Evolutionary conservation across 2,888 invertebrate species (phyloP).

Genomic region (Aphodius granarius): DNA sequence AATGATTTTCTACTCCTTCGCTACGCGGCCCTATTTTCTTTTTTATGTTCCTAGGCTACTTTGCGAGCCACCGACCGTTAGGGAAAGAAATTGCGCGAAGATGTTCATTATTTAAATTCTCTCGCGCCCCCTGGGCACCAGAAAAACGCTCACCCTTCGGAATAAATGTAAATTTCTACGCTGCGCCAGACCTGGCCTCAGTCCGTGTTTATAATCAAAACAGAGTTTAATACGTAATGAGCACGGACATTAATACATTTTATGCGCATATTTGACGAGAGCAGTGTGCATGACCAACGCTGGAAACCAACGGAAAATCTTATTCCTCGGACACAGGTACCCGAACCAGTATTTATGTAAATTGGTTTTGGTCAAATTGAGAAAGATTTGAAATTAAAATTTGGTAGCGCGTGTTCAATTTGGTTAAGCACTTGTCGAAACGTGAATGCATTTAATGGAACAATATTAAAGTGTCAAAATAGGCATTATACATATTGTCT

Average conservation of each 20-base stretch:
- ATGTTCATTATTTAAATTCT: background rate
- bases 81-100: background rate
- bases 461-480: too few relatives aligned
- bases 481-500: too few relatives aligned
- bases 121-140: background rate
- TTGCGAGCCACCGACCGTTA: background rate
- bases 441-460: too few relatives aligned
- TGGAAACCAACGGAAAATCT: background rate
- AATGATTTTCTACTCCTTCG: background rate
- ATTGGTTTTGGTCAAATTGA: background rate
- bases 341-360: slow-evolving; percentile 8
- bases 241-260: slow-evolving; percentile 14
- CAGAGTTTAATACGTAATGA: slow-evolving; percentile 14
- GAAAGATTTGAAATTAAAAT: slow-evolving; percentile 9
- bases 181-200: background rate
- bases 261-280: slow-evolving; percentile 13
- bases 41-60: background rate
- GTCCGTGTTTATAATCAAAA: slow-evolving; percentile 9
- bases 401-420: background rate
- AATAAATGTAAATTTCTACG: slow-evolving; percentile 4
- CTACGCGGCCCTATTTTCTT: background rate
- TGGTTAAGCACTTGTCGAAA: background rate
- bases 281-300: background rate
- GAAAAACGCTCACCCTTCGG: background rate
- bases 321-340: slow-evolving; percentile 4